Conservation (phyloP, 1,140 invertebrate species). For the Cydia strobilella region DNA sequence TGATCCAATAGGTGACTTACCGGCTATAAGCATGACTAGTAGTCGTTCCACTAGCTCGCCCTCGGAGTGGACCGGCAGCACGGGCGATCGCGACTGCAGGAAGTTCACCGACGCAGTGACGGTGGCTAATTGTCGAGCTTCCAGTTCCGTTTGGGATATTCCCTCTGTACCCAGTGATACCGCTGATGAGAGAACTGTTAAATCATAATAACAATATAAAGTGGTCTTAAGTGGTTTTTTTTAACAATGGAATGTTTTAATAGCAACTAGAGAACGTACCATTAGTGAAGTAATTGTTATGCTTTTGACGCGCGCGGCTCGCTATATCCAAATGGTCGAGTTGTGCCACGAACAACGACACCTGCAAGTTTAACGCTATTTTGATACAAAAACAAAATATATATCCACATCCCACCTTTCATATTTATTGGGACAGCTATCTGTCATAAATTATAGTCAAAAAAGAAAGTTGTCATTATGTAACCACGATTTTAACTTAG, state of each 20-base stretch:
- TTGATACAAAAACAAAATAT: background rate
- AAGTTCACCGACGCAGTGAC: slow-evolving; percentile 55
- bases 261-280: slow-evolving; percentile 41
- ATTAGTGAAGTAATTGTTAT: slow-evolving; percentile 60
- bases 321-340: slow-evolving; percentile 77
- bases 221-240: background rate
- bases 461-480: no score
- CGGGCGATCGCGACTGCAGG: slow-evolving; percentile 51
- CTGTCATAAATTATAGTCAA: no score
- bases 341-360: slow-evolving; percentile 79
- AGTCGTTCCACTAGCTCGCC: slow-evolving; percentile 44
- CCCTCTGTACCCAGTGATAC: slow-evolving; percentile 49
- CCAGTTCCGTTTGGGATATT: slow-evolving; percentile 48
- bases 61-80: slow-evolving; percentile 48
- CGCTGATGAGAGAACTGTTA: slow-evolving; percentile 55
- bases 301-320: slow-evolving; percentile 49
- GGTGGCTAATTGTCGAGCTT: slow-evolving; percentile 48
- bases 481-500: no score
- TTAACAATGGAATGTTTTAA: background rate
- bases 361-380: slow-evolving; percentile 53
- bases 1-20: slow-evolving; percentile 35
- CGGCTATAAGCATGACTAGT: slow-evolving; percentile 48
- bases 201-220: background rate
- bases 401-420: no score
- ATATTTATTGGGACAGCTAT: no score